Evolutionary conservation across 2,797 vertebrate genomes (phyloP).

Genomic region (Mormyrops attenuatus): DNA sequence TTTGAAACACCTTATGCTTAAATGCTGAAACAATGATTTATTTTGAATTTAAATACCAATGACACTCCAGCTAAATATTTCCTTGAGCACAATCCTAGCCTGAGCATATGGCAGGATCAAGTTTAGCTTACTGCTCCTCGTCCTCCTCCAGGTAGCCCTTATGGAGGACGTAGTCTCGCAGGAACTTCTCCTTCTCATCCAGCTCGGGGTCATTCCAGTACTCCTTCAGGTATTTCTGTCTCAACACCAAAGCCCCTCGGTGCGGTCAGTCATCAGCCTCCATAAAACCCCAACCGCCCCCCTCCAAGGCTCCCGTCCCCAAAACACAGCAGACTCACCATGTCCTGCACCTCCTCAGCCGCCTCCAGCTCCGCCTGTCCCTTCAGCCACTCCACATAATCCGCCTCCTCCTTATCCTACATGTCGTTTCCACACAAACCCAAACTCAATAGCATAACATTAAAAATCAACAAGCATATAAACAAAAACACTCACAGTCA

Average conservation of each 20-base stretch:
- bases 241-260: not conserved
- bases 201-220: conserved; percentile 80
- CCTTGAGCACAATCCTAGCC: not conserved
- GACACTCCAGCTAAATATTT: not conserved
- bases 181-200: conserved; percentile 77
- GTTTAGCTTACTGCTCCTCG: conserved; percentile 50
- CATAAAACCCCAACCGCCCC: not conserved
- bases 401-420: conserved; percentile 75
- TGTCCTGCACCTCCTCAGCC: conserved; percentile 64
- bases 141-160: conserved; percentile 63
- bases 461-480: not conserved
- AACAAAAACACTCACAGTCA: not conserved
- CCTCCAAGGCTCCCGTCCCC: not conserved
- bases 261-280: not conserved
- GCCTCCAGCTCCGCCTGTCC: conserved; percentile 65
- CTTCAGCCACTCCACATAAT: conserved; percentile 80
- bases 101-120: not conserved
- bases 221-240: conserved; percentile 71
- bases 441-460: not conserved
- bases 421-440: not conserved
- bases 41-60: not conserved
- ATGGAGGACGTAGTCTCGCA: conserved; percentile 82
- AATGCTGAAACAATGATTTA: not conserved
- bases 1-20: not conserved
- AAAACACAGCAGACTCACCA: conserved; percentile 58